Percentiles rank a stretch among this genome's conserved stretches.
These are phyloP conservation scores for Acrocephalus scirpaceus DNA, from an alignment of 2,797 vertebrate species.

Conservation along the genomic window DNA sequence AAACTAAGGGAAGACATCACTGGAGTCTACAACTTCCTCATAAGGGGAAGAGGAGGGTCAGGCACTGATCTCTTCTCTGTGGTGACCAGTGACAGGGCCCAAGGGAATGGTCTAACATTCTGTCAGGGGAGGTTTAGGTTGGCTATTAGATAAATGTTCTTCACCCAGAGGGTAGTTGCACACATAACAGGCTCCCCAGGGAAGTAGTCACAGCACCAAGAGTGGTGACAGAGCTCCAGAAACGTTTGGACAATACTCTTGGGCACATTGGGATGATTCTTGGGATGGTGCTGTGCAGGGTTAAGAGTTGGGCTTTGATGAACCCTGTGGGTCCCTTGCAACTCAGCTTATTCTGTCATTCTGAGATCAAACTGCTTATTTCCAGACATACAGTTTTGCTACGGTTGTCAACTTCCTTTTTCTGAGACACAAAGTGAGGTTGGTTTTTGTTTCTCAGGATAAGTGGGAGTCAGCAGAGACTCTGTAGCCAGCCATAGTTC, in stretches of 20 bases:
- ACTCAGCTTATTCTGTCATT: neutral
- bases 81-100: neutral
- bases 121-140: neutral
- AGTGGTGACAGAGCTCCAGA: neutral
- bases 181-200: neutral
- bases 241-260: fast-evolving
- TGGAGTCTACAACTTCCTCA: neutral
- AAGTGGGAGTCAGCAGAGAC: neutral
- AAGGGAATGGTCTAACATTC: neutral
- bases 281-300: neutral
- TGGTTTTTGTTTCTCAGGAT: neutral
- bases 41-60: neutral
- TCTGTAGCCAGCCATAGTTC: neutral
- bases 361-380: neutral
- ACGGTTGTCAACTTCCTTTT: neutral
- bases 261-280: neutral
- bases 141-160: neutral
- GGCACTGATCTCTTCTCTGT: neutral
- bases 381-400: neutral
- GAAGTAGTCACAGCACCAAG: neutral
- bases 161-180: neutral
- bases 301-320: neutral
- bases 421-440: neutral
- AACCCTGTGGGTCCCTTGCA: neutral
- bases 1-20: neutral